Evolutionary conservation across 2,797 vertebrate species (phyloP).

Genomic region (Coracias cyanogaster): DNA sequence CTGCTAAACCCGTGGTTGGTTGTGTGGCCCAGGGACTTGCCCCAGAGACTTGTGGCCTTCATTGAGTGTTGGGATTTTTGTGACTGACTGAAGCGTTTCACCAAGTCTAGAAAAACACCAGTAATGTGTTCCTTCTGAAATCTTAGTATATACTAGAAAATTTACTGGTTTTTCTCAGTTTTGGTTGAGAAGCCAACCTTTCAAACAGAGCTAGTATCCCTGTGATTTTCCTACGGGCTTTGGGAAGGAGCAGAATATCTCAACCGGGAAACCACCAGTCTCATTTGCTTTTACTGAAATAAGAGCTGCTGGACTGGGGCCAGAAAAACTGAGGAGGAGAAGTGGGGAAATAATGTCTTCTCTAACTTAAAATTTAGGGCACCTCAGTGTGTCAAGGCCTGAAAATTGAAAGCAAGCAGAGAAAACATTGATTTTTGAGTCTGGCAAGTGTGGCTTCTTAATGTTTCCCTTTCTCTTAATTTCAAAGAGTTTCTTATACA

Average conservation of each 20-base stretch:
- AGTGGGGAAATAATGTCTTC: background rate
- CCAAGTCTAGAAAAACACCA: background rate
- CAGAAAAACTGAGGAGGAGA: background rate
- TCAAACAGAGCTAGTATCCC: background rate
- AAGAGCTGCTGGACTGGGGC: background rate
- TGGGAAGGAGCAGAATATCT: background rate
- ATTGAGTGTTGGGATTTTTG: background rate
- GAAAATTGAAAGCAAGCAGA: background rate
- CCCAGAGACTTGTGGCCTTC: rapidly evolving
- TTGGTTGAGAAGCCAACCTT: background rate
- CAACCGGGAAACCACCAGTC: background rate
- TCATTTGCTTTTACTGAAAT: background rate
- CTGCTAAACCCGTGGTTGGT: background rate
- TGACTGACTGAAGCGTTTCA: background rate
- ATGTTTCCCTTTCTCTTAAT: background rate
- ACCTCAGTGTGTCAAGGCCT: background rate
- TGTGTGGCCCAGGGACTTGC: background rate
- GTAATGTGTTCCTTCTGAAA: background rate
- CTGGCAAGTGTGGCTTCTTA: background rate
- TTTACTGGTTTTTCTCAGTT: background rate
- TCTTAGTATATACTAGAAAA: background rate
- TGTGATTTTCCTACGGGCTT: background rate
- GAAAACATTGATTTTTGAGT: background rate
- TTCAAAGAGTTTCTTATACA: background rate
- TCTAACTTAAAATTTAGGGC: background rate